Conservation (phyloP, 2,888 invertebrate genomes). For the Tenthredo scrophulariae region DNA sequence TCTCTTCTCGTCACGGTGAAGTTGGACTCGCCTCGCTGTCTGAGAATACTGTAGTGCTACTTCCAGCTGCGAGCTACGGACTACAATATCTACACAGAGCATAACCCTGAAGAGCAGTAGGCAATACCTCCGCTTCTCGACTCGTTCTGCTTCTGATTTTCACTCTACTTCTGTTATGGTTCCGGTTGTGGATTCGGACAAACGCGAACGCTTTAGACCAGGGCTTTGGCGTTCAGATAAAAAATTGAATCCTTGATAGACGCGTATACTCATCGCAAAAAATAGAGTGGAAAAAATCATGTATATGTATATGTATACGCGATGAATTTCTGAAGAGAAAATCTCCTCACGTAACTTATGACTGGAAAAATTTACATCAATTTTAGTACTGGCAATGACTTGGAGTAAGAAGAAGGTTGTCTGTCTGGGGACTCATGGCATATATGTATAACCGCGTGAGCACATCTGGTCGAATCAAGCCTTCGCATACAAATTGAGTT, state of each 20-base stretch:
- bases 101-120: background rate
- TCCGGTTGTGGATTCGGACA: slow-evolving; percentile 10
- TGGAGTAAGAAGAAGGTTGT: slow-evolving; percentile 7
- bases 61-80: slow-evolving; percentile 9
- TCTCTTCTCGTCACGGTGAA: slow-evolving; percentile 37
- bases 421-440: background rate
- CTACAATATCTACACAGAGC: background rate
- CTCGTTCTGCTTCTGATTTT: slow-evolving; percentile 31
- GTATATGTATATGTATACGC: background rate
- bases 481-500: slow-evolving; percentile 76
- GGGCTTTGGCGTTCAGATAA: background rate
- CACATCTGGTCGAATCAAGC: slow-evolving; percentile 72
- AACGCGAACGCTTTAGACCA: background rate
- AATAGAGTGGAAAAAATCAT: background rate
- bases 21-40: slow-evolving; percentile 47
- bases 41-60: slow-evolving; percentile 24
- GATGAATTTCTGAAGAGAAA: background rate
- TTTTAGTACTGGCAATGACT: slow-evolving; percentile 15
- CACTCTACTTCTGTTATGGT: slow-evolving; percentile 5
- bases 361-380: background rate
- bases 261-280: background rate
- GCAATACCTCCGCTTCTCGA: background rate
- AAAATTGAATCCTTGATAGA: background rate
- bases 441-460: slow-evolving; percentile 57
- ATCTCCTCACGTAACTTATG: background rate